Conservation (phyloP, 2,113 vertebrate species). For the Corythornis cristatus region DNA sequence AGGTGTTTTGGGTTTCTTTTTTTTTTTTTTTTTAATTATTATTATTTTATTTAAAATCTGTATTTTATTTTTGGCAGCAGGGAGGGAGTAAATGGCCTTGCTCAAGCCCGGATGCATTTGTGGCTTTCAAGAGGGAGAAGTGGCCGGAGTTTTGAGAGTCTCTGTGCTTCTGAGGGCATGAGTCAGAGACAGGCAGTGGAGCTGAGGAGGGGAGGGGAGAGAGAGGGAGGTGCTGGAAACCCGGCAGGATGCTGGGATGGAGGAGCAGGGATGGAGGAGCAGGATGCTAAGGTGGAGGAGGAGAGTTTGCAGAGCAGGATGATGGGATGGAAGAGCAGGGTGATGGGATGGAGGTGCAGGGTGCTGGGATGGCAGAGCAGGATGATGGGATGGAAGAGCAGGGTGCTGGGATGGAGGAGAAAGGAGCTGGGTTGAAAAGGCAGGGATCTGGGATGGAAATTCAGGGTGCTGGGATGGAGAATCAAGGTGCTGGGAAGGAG, state of each 20-base stretch:
- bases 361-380: background rate
- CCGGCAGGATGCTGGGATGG: background rate
- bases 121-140: constrained; percentile 16
- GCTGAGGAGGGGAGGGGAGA: background rate
- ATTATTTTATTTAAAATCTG: background rate
- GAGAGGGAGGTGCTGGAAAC: background rate
- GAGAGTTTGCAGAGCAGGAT: background rate
- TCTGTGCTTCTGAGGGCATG: background rate
- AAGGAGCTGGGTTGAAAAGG: background rate
- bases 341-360: background rate
- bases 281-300: background rate
- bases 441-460: background rate
- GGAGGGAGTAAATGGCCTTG: background rate
- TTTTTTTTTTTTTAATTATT: background rate
- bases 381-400: too few species aligned
- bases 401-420: background rate
- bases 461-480: background rate
- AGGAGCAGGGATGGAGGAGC: background rate
- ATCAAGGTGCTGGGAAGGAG: background rate
- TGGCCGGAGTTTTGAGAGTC: background rate
- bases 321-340: background rate
- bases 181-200: background rate
- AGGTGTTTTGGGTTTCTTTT: background rate
- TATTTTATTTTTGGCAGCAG: constrained; percentile 33
- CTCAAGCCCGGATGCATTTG: background rate